Base-by-base conservation (phyloP, 2,888 invertebrate species). In the Lacanobia wlatinum region DNA sequence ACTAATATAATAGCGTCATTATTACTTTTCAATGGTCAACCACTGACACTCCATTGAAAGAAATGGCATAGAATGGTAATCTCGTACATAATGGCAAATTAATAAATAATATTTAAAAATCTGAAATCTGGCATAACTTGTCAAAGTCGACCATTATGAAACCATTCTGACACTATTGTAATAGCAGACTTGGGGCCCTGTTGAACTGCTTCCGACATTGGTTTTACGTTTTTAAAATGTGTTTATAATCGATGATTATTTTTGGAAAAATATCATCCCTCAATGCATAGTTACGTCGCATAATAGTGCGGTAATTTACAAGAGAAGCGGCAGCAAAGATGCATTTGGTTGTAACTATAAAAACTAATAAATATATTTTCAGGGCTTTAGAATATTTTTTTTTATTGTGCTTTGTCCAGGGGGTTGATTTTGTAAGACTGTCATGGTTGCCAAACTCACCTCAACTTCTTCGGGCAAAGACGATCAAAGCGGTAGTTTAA, bases 191-290 rank as follows among this genome's bases (percentile, higher is more conserved):
- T n/a, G n/a, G n/a, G n/a, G n/a, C n/a, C n/a, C n/a, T 61, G 52
- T 48, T 84, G 75, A 56, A 68, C 74, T 82, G 56, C 72, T 68
- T 82, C 67, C 68, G 65, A 64, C 46, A 10, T 50, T 65, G 73
- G 69, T 74, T 75, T 84, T 74, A 75, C 69, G 34, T 34, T 34
- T 34, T 34, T 28, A 28, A 28, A 28, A 3, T 28, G 28, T 3
- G 3, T 28, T 28, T 28, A 2, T 28, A 28, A 28, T 28, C 28
- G n/a, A 46, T 52, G 58, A 73, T n/a, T 16, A 48, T 63, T 40
- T 16, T 0, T 34, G 7, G 1, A 0, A 18, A 68, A 50, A 77
- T 28, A 5, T 23, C 8, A 8, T 16, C 7, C n/a, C 21, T 12
- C 55, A 38, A 0, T 56, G 1, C 55, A 43, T 76, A 67, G 50